phyloP scores from a whole-genome alignment of 2,888 invertebrate species.

The Gymnosoma rotundatum region DNA sequence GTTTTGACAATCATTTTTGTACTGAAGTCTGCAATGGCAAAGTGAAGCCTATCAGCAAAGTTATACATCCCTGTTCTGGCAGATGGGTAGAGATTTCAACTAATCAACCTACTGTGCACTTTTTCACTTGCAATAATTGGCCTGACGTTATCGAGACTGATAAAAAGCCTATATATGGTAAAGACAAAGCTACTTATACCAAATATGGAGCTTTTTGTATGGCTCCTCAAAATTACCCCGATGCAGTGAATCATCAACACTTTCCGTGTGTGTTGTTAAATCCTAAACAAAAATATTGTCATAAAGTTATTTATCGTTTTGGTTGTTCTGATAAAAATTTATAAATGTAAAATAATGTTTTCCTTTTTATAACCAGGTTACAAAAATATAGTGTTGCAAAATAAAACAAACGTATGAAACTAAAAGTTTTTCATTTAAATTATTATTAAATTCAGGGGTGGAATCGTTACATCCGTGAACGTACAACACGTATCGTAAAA shows the following conservation, averaged over 20 bases:
- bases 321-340: too few relatives aligned
- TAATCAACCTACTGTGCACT: slow-evolving; percentile 94
- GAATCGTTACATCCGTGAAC: too few relatives aligned
- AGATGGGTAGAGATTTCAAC: slow-evolving; percentile 90
- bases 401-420: too few relatives aligned
- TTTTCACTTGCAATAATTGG: slow-evolving; percentile 91
- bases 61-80: slow-evolving; percentile 87
- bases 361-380: too few relatives aligned
- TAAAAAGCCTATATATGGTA: slow-evolving; percentile 85
- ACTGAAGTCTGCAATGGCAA: neutral
- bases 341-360: too few relatives aligned
- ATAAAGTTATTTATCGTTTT: slow-evolving; percentile 16
- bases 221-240: slow-evolving; percentile 95
- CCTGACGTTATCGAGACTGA: slow-evolving; percentile 83
- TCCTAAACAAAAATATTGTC: slow-evolving; percentile 17
- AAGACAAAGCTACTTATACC: slow-evolving; percentile 87
- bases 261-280: slow-evolving; percentile 16
- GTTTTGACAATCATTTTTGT: slow-evolving; percentile 40
- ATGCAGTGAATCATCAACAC: slow-evolving; percentile 88
- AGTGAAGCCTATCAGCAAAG: slow-evolving; percentile 76
- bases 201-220: slow-evolving; percentile 92
- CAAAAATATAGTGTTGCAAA: too few relatives aligned
- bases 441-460: too few relatives aligned
- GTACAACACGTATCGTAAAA: too few relatives aligned
- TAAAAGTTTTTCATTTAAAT: too few relatives aligned